Conservation (phyloP, 2,113 vertebrate genomes). For the Nematolebias whitei region DNA sequence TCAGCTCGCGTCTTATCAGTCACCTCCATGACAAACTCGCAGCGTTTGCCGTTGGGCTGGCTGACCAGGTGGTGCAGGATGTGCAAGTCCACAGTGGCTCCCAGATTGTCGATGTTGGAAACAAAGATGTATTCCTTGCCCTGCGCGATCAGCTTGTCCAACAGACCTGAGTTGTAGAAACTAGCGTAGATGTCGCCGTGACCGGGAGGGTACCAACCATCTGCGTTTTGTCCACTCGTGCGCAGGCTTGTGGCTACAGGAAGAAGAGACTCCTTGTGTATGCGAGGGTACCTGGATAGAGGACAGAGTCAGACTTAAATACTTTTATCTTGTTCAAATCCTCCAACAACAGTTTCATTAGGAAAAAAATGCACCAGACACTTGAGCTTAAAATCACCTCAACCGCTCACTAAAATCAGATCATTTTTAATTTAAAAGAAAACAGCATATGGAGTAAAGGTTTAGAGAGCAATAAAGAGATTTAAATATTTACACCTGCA, state of each 20-base stretch:
- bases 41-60: slow-evolving; percentile 90
- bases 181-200: slow-evolving; percentile 97
- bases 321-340: no score
- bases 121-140: slow-evolving; percentile 99
- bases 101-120: slow-evolving; percentile 99
- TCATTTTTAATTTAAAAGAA: no score
- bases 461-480: no score
- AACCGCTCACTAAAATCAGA: no score
- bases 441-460: no score
- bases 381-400: no score
- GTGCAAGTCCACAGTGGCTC: slow-evolving; percentile 97
- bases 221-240: slow-evolving; percentile 86
- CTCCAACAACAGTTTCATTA: no score
- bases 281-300: slow-evolving; percentile 88
- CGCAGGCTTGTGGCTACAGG: slow-evolving; percentile 88
- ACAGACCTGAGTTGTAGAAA: slow-evolving; percentile 94
- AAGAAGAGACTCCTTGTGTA: slow-evolving; percentile 97
- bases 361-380: no score
- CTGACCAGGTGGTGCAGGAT: slow-evolving; percentile 96
- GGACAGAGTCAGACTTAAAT: no score
- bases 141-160: slow-evolving; percentile 88
- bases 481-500: no score
- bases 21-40: slow-evolving; percentile 99
- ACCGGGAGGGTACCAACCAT: slow-evolving; percentile 96
- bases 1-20: slow-evolving; percentile 97